Base-by-base conservation (phyloP, 1,140 invertebrate genomes). In the Pectinophora gossypiella region DNA sequence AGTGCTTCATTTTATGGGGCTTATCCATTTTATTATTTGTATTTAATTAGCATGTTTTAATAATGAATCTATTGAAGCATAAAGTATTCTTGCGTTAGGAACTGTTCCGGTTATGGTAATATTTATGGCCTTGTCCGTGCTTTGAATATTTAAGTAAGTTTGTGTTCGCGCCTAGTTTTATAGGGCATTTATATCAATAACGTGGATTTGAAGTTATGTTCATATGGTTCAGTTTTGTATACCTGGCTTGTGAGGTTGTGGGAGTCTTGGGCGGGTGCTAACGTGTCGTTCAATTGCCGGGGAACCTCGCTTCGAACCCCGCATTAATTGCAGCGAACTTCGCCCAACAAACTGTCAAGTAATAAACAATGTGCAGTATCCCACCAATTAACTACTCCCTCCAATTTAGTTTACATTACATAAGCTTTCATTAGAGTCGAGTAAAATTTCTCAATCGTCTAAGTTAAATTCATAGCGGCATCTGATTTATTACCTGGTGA, bases 291-390 rank as follows among this genome's bases (percentile, higher is more conserved):
- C 59, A 60, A 59, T 63, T 52, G 61, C 57, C 61, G 51, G 46
- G 52, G 19, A 18, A 42, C 19, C 18, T 15, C 44, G 58, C 63
- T 67, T 64, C 58, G 50, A 68, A 69, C 45, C 69, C 42, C 38
- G 56, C 62, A 63, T 64, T 70, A 74, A 74, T 74, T 72, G 71
- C 63, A 54, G 60, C 48, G 56, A 72, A 68, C 66, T 71, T 72
- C 42, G 51, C 54, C 51, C 40, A 69, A 65, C 60, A 71, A 64
- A 72, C 56, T 64, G 54, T 53, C 40, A 15, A 43, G 51, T 59
- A 66, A 67, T 71, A 70, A 75, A 74, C 63, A 59, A 59, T 69
- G 49, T 51, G 45, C 58, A 64, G 61, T 68, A 70, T 69, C 55
- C 61, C 52, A 65, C 58, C 65, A 67, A 74, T 72, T 76, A 76